These are phyloP conservation scores for Drosophila kambysellisi DNA, from an alignment of 2,888 invertebrate species.

Conservation along the genomic window DNA sequence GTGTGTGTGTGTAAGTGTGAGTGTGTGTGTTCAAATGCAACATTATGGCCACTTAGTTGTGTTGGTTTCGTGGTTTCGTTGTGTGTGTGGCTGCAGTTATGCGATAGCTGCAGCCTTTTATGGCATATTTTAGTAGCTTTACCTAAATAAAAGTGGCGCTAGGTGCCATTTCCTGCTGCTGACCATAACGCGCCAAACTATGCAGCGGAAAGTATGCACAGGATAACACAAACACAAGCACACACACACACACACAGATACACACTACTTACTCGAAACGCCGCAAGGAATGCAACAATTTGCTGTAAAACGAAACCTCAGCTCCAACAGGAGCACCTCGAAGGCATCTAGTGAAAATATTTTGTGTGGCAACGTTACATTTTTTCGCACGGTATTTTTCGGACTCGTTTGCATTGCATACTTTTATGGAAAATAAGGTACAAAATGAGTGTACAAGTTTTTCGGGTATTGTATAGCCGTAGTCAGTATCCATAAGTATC, in stretches of 20 bases:
- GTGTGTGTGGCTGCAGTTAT: slow-evolving; percentile 70
- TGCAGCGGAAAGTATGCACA: slow-evolving; percentile 30
- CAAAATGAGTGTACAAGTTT: slow-evolving; percentile 23
- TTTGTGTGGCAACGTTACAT: slow-evolving; percentile 42
- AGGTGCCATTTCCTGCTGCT: slow-evolving; percentile 61
- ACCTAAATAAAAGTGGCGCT: slow-evolving; percentile 67
- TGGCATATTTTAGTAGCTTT: slow-evolving; percentile 76
- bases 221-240: slow-evolving; percentile 15
- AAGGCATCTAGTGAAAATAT: slow-evolving; percentile 27
- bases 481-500: slow-evolving; percentile 32
- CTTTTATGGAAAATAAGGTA: slow-evolving; percentile 3
- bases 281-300: slow-evolving; percentile 72
- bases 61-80: slow-evolving; percentile 34
- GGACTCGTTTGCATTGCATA: slow-evolving; percentile 36
- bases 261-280: slow-evolving; percentile 6
- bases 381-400: slow-evolving; percentile 57
- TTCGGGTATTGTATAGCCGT: slow-evolving; percentile 50
- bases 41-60: slow-evolving; percentile 71
- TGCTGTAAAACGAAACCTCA: slow-evolving; percentile 70
- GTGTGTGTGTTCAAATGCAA: slow-evolving; percentile 55
- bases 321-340: slow-evolving; percentile 25
- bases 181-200: slow-evolving; percentile 60
- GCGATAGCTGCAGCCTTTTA: slow-evolving; percentile 73
- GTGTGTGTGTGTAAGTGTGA: slow-evolving; percentile 15
- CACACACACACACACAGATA: not conserved